Base-by-base conservation (phyloP, 2,888 invertebrate genomes). In the Stictocephala bisonia region DNA sequence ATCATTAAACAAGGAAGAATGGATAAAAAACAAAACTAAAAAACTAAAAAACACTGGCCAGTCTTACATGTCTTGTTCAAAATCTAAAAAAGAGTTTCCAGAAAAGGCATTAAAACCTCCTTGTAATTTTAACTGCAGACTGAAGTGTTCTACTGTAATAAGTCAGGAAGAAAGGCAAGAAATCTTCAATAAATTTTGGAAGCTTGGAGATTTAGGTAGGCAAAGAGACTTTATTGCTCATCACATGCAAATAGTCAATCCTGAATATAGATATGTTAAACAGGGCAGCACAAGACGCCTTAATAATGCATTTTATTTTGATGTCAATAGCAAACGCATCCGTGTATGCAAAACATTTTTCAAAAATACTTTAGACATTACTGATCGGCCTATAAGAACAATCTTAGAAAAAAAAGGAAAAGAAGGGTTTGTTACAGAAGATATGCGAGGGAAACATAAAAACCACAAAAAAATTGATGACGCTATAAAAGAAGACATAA, bases 391-490 rank as follows among this genome's bases (percentile, higher is more conserved):
- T 3, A 70, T 70, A 9, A n/a, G 35, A 53, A 53, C 70, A 22
- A 26, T 53, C 15, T 31, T 35, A 35, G 56, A 56, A 15, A 50
- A 27, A 51, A 29, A 69, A 3, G 27, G 24, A n/a, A 22, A 26
- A 31, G 31, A 20, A 22, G 51, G 50, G 15, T 51, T 70, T 51
- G 35, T 70, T 11, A 20, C 56, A 7, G 15, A 51, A 41, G 70
- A 70, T 56, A n/a, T 35, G 15, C 35, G 53, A 18, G 56, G 70
- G 13, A 48, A 56, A 56, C 56, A 56, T 18, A 29, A 13, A n/a
- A 56, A 56, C 18, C 56, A 56, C 1, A 56, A 72, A 50, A 53
- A 69, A 13, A 64, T 64, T 68, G 69, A 76, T 53, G 67, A 73
- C 15, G 26, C 26, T 31, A 70, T 56, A 15, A 70, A 69, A 26